A percentile compares a stretch with the other conserved stretches of the same genome.
Conservation (phyloP, 2,113 vertebrate species). For the Clarias gariepinus region DNA sequence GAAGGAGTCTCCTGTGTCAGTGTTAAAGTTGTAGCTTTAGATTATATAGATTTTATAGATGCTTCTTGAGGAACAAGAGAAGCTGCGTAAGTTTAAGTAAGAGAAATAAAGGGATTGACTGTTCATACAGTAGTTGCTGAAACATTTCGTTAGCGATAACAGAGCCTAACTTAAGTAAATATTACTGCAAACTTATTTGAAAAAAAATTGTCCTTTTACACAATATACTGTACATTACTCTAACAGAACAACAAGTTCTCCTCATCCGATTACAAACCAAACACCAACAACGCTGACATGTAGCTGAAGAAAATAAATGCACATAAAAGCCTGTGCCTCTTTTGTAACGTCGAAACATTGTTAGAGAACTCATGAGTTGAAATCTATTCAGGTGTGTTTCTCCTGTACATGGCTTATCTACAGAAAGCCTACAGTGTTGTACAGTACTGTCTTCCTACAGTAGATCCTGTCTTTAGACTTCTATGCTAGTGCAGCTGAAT, state of each 20-base stretch:
- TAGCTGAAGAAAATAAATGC: conserved; percentile 7
- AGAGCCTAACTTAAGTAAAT: background rate
- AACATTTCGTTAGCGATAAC: background rate
- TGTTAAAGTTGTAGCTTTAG: background rate
- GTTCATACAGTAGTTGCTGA: background rate
- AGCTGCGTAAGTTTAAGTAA: background rate
- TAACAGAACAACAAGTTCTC: background rate
- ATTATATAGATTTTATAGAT: background rate
- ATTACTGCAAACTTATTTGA: background rate
- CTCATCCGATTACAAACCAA: background rate
- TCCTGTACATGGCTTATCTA: background rate
- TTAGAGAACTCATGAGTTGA: background rate
- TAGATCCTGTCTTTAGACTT: conserved; percentile 22
- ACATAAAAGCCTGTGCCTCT: conserved; percentile 29
- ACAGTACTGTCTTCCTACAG: conserved; percentile 47
- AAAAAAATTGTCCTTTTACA: background rate
- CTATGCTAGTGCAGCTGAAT: conserved; percentile 31
- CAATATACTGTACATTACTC: background rate
- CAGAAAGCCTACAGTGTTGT: conserved; percentile 15
- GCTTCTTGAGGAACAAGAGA: background rate
- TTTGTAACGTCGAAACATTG: conserved; percentile 16
- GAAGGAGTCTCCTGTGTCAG: background rate
- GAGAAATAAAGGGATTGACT: background rate
- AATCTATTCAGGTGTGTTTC: background rate
- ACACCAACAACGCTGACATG: background rate